Percentiles rank a stretch among this genome's conserved stretches.
phyloP scores from a whole-genome alignment of 2,797 vertebrate genomes.

The Ambastaia sidthimunki region DNA sequence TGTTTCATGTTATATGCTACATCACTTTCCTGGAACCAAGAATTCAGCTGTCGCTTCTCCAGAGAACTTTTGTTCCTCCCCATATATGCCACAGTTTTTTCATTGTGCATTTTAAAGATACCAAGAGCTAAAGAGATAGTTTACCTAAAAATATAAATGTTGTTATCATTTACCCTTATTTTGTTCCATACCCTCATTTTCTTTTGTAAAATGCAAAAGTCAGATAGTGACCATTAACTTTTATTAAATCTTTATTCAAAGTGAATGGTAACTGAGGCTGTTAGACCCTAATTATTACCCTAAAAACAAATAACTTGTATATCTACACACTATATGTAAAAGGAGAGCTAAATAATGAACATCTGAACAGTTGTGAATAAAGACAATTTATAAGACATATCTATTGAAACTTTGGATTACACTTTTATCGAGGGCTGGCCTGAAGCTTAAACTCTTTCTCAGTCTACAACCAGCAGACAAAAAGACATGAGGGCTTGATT shows the following conservation, averaged over 20 bases:
- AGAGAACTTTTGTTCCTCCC: too few relatives aligned
- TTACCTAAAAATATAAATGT: neutral
- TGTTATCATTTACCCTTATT: neutral
- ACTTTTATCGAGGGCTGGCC: neutral
- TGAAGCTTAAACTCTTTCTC: conserved; percentile 23
- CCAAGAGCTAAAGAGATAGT: neutral
- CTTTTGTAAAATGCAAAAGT: neutral
- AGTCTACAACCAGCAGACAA: conserved; percentile 22
- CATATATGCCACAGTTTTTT: neutral
- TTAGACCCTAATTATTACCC: too few relatives aligned
- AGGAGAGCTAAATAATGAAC: neutral
- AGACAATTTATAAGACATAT: conserved; percentile 29
- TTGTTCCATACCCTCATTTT: neutral
- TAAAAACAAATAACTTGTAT: neutral
- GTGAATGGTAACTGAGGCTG: too few relatives aligned
- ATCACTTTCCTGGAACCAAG: neutral
- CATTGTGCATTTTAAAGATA: neutral
- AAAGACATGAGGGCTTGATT: conserved; percentile 31
- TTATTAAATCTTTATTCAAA: neutral
- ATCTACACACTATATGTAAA: neutral
- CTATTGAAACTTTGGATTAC: neutral
- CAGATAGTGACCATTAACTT: neutral
- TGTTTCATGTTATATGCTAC: neutral
- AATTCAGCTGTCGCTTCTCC: neutral
- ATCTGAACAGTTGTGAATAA: conserved; percentile 1